A percentile compares a stretch with the other conserved stretches of the same genome.
Conservation (phyloP, 2,113 vertebrate species). For the Chinchilla lanigera region DNA sequence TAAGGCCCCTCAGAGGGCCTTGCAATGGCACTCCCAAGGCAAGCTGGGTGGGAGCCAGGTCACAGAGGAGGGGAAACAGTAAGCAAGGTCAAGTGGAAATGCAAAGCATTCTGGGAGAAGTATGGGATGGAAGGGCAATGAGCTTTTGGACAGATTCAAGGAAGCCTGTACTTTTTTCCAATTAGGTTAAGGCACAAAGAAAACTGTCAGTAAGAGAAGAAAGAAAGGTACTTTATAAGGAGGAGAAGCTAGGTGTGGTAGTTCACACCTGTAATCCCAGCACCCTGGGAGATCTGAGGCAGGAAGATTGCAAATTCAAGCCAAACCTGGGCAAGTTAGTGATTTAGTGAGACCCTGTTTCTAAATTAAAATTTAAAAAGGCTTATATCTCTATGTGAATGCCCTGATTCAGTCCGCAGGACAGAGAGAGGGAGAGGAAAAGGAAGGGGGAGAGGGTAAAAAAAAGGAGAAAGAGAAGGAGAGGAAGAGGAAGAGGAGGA, state of each 20-base stretch:
- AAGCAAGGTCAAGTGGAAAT: not conserved
- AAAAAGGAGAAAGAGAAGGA: accelerated
- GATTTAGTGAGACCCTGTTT: not conserved
- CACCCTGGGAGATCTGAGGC: not conserved
- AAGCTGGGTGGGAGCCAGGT: not conserved
- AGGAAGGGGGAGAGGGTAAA: not conserved
- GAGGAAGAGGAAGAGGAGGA: no score
- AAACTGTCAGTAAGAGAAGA: not conserved
- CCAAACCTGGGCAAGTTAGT: not conserved
- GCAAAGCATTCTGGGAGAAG: not conserved
- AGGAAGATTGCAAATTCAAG: not conserved
- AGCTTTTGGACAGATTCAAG: not conserved
- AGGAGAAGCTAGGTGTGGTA: not conserved
- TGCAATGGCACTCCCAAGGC: not conserved
- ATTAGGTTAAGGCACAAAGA: not conserved
- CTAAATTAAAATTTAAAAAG: not conserved
- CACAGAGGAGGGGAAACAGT: not conserved
- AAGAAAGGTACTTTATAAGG: not conserved
- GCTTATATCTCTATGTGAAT: not conserved
- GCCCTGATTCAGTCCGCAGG: not conserved
- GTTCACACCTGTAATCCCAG: not conserved
- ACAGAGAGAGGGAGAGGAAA: not conserved
- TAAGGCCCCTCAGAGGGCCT: not conserved
- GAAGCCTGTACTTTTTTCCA: not conserved
- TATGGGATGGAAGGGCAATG: not conserved